Base-by-base conservation (phyloP, 2,888 invertebrate species). In the Rhagophthalmus giganteus region DNA sequence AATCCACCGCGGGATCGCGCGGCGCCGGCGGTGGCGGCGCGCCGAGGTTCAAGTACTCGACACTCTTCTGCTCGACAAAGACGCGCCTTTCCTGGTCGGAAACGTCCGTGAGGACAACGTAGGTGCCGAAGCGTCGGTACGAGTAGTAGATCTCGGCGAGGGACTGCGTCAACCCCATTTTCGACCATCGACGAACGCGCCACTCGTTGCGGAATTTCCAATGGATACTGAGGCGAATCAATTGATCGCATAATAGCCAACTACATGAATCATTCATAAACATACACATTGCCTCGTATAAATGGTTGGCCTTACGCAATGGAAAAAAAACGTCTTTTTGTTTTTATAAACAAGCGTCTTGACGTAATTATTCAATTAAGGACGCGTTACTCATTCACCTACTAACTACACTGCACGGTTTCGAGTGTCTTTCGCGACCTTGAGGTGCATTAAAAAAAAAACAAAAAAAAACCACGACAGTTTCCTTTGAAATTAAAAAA, bases 91-190 rank as follows among this genome's bases (percentile, higher is more conserved):
- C 41, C n/a, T 37, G 30, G 24, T 49, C 25, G 1, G 41, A 30
- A 16, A 42, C 26, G 4, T 49, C 49, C 1, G 41, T 30, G 5
- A 37, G 14, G 1, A 31, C 12, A 0, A 37, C 26, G 26, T 37
- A 49, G 10, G 40, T 11, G 8, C 42, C 42, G 25, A 49, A 41
- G 35, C 31, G 34, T 16, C 31, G 14, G 8, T 12, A 34, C 5
- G 33, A 13, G 2, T 47, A 28, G 12, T 27, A 42, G 12, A 31
- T 35, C 7, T 35, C 13, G n/a, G 31, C 2, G 13, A 48, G 2
- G 1, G 48, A 48, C 2, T 48, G 34, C 10, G 26, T 15, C 4
- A 16, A 14, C 3, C 48, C 48, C 48, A 48, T 48, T 24, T 11
- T 33, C 6, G 4, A 5, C 6, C 3, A 4, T n/a, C n/a, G n/a